phyloP scores from a whole-genome alignment of 2,888 invertebrate species.

The Congeria kusceri region DNA sequence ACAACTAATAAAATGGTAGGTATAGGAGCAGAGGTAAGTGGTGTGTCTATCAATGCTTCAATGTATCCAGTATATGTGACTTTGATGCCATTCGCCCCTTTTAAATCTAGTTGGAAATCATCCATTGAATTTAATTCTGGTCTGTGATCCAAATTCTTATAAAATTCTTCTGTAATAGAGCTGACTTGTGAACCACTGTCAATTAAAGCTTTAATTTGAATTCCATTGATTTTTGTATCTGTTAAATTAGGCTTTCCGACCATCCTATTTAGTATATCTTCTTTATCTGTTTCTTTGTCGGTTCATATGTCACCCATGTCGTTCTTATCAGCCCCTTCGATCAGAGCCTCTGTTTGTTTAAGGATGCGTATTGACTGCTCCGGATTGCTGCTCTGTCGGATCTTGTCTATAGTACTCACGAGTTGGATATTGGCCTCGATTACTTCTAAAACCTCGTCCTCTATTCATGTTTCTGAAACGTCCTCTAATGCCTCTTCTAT shows the following conservation, averaged over 20 bases:
- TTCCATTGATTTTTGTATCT: background rate
- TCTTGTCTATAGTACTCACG: background rate
- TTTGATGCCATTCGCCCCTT: background rate
- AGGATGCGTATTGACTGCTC: background rate
- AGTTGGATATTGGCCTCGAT: background rate
- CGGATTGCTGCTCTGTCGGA: background rate
- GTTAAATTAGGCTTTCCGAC: background rate
- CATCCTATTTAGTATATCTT: background rate
- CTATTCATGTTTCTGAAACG: background rate
- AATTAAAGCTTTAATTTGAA: background rate
- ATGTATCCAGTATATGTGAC: constrained; percentile 7
- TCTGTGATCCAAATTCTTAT: background rate
- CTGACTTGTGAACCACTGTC: constrained; percentile 13
- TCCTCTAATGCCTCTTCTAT: background rate
- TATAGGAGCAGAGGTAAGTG: background rate
- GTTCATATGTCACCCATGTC: background rate
- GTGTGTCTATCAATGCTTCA: background rate
- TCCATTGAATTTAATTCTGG: background rate
- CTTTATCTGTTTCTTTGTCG: background rate
- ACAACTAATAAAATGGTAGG: constrained; percentile 4
- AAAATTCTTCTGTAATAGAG: constrained; percentile 17
- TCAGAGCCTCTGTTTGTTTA: constrained; percentile 2
- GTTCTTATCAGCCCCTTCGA: constrained; percentile 11
- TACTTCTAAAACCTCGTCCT: background rate
- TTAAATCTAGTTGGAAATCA: constrained; percentile 8